phyloP scores from a whole-genome alignment of 2,797 vertebrate species.

The Pseudochirops corinnae region DNA sequence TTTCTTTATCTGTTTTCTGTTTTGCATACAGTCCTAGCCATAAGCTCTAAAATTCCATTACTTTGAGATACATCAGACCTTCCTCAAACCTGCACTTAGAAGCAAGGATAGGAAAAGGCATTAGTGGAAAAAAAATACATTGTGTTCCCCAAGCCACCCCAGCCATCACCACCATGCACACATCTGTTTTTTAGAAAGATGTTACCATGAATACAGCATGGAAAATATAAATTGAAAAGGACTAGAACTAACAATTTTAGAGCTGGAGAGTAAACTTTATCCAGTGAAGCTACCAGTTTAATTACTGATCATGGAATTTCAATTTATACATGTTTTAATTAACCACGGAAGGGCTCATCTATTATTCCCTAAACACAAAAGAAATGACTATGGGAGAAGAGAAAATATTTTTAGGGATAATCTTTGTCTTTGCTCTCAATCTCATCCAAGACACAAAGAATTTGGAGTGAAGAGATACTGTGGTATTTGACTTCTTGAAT shows the following conservation, averaged over 20 bases:
- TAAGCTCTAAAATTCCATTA: constrained; percentile 54
- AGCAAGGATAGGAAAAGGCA: constrained; percentile 56
- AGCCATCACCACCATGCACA: background rate
- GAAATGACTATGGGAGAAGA: background rate
- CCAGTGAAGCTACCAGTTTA: constrained; percentile 54
- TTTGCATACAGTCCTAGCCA: constrained; percentile 20
- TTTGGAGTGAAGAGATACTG: background rate
- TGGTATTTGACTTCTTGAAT: background rate
- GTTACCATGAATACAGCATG: constrained; percentile 43
- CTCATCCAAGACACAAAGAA: background rate
- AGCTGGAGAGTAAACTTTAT: constrained; percentile 55
- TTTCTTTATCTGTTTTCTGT: constrained; percentile 26
- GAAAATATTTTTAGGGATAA: background rate
- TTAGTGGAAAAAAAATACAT: constrained; percentile 13
- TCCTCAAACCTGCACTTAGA: constrained; percentile 57
- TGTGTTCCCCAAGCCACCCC: constrained; percentile 1
- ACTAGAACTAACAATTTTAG: constrained; percentile 52
- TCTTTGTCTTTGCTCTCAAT: background rate
- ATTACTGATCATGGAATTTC: constrained; percentile 60
- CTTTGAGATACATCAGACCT: constrained; percentile 44
- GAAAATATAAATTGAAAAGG: constrained; percentile 34
- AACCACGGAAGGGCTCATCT: constrained; percentile 60
- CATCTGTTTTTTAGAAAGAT: constrained; percentile 39
- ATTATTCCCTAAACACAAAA: constrained; percentile 61
- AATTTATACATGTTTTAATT: constrained; percentile 70